These are phyloP conservation scores for Aplodontia rufa DNA, from an alignment of 2,113 vertebrate species.

Conservation along the genomic window DNA sequence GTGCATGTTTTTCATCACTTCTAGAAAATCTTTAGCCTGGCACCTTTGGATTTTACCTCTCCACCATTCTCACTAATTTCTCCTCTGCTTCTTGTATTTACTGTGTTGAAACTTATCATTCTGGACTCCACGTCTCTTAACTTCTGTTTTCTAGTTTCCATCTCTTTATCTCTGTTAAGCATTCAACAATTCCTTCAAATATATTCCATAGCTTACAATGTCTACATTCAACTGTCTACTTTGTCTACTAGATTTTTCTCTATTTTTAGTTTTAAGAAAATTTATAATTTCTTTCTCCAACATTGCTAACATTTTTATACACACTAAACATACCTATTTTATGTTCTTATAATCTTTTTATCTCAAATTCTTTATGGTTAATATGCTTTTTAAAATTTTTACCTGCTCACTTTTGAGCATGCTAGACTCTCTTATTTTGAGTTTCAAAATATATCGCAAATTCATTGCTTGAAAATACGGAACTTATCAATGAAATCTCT, in stretches of 20 bases:
- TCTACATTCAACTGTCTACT: neutral
- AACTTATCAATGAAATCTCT: neutral
- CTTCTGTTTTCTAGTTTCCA: neutral
- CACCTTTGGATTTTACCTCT: neutral
- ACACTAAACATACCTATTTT: neutral
- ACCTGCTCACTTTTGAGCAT: neutral
- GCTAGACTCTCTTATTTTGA: neutral
- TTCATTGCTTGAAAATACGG: neutral
- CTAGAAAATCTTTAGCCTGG: neutral
- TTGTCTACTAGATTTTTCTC: neutral
- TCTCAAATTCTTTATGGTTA: neutral
- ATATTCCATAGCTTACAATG: neutral
- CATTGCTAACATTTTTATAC: neutral
- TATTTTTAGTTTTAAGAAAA: conserved; percentile 48
- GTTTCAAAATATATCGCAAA: neutral
- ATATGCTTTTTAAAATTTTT: conserved; percentile 10
- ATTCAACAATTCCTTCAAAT: neutral
- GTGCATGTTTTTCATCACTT: neutral
- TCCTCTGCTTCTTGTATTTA: neutral
- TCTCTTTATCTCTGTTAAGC: neutral
- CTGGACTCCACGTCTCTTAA: neutral
- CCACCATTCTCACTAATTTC: neutral
- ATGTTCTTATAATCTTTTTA: neutral
- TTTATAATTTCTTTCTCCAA: neutral
- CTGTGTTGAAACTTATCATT: neutral